A percentile compares a stretch with the other conserved stretches of the same genome.
phyloP scores from a whole-genome alignment of 1,140 invertebrate genomes.

The Chionoecetes opilio region DNA sequence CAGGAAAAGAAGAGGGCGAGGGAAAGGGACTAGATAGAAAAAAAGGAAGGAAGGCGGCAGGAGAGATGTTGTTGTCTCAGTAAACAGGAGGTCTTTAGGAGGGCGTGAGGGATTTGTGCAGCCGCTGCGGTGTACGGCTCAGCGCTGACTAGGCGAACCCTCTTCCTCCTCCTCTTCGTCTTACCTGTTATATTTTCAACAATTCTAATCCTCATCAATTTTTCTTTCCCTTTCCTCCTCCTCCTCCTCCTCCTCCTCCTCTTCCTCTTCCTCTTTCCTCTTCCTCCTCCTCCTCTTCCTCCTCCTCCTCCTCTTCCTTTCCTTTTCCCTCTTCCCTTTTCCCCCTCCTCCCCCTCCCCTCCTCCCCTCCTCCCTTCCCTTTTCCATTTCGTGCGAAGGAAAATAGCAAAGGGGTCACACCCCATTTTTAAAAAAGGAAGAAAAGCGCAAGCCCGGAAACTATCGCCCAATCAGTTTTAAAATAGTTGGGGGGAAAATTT shows the following conservation, averaged over 20 bases:
- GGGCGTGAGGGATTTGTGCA: constrained; percentile 4
- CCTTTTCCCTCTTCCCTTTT: too few species aligned
- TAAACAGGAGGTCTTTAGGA: constrained; percentile 8
- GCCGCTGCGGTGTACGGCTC: not conserved
- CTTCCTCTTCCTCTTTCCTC: not conserved
- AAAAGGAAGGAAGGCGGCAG: not conserved
- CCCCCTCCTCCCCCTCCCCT: too few species aligned
- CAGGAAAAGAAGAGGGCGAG: not conserved
- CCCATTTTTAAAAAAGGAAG: too few species aligned
- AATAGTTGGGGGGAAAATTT: too few species aligned
- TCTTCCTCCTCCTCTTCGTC: not conserved
- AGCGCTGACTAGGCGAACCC: not conserved
- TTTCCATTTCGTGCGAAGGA: too few species aligned
- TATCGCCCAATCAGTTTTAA: too few species aligned
- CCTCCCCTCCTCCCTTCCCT: too few species aligned
- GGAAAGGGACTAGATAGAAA: too few species aligned
- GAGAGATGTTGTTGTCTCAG: not conserved
- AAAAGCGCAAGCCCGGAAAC: too few species aligned
- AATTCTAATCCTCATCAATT: not conserved
- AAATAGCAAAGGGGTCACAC: too few species aligned
- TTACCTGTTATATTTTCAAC: not conserved
- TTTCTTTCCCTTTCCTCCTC: not conserved
- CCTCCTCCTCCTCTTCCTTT: too few species aligned
- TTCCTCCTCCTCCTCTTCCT: too few species aligned
- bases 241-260: not conserved